These are phyloP conservation scores for Thelaira solivaga DNA, from an alignment of 2,888 invertebrate species.

Conservation along the genomic window DNA sequence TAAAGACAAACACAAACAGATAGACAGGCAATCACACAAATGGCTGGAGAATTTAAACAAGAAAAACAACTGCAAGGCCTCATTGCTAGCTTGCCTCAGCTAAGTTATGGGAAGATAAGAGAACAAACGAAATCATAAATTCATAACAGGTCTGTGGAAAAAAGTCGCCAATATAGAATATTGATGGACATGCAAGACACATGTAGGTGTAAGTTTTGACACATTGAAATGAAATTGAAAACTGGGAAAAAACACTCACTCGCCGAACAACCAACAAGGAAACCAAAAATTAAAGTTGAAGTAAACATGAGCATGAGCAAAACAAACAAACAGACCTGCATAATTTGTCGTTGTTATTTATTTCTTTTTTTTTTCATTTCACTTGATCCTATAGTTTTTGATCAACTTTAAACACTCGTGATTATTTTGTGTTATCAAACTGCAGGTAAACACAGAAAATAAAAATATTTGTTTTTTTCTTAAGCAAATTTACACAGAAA, in stretches of 20 bases:
- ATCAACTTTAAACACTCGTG: slow-evolving; percentile 31
- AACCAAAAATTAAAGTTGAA: not conserved
- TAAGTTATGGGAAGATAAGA: not conserved
- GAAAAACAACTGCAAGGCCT: too few species aligned
- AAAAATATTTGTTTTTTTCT: too few species aligned
- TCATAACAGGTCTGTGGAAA: slow-evolving; percentile 46
- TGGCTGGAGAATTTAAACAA: too few species aligned
- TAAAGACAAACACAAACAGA: not conserved
- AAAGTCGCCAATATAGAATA: slow-evolving; percentile 47
- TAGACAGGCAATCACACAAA: not conserved
- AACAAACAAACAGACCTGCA: slow-evolving; percentile 18
- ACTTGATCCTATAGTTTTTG: not conserved
- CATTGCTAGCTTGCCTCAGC: too few species aligned
- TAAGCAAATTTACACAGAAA: slow-evolving; percentile 36
- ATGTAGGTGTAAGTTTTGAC: slow-evolving; percentile 61
- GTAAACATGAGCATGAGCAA: not conserved
- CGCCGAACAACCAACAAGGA: not conserved
- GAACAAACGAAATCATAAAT: slow-evolving; percentile 42
- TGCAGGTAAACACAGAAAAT: not conserved
- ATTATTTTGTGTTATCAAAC: not conserved
- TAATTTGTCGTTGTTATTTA: slow-evolving; percentile 3
- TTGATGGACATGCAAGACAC: slow-evolving; percentile 57
- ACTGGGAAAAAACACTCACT: slow-evolving; percentile 26
- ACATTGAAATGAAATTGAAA: slow-evolving; percentile 42
- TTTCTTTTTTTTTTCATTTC: not conserved